phyloP scores from a whole-genome alignment of 2,888 invertebrate species.

The Anthophora plumipes region DNA sequence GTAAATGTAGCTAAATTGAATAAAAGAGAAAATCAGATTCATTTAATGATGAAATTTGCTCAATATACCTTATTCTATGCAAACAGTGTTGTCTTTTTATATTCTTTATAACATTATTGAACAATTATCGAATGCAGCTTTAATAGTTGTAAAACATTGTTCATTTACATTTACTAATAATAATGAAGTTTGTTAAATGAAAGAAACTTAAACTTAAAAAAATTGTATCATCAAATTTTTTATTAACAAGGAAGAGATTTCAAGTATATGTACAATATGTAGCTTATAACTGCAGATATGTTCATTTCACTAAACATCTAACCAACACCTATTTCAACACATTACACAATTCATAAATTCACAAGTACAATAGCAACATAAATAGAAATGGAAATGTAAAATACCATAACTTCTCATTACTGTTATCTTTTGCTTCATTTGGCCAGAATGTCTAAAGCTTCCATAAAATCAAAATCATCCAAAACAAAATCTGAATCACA shows the following conservation, averaged over 20 bases:
- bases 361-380: slow-evolving; percentile 17
- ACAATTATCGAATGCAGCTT: neutral
- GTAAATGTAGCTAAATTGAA: neutral
- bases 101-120: neutral
- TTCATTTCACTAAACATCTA: slow-evolving; percentile 40
- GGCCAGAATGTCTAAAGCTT: slow-evolving; percentile 23
- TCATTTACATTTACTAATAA: too few species aligned
- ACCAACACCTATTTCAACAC: neutral
- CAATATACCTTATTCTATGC: neutral
- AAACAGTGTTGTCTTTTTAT: neutral
- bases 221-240: neutral
- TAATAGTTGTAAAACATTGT: neutral
- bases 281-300: slow-evolving; percentile 8
- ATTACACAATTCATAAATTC: slow-evolving; percentile 25
- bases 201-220: neutral
- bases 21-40: neutral
- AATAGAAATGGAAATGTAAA: slow-evolving; percentile 21
- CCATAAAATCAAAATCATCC: slow-evolving; percentile 2
- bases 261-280: neutral
- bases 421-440: slow-evolving; percentile 31
- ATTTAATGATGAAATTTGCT: neutral
- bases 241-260: neutral
- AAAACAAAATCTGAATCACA: neutral
- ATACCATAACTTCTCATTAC: neutral
- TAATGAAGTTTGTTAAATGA: neutral